Evolutionary conservation across 2,888 invertebrate genomes (phyloP).

Genomic region (Tromatobia lineatoria): DNA sequence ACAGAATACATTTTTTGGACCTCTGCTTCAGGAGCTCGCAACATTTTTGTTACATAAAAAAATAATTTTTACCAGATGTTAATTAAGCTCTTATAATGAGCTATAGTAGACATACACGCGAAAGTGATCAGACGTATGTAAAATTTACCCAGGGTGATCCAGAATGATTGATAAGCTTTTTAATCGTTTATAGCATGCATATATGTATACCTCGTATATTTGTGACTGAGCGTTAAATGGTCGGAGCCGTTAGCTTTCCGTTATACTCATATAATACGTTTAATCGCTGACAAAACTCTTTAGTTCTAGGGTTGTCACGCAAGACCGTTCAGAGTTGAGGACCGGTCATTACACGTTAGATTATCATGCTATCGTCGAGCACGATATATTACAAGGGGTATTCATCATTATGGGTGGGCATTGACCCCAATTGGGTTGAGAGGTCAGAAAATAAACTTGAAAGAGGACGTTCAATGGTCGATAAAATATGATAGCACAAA

Average conservation of each 20-base stretch:
- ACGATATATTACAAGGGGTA: constrained; percentile 7
- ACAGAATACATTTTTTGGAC: background rate
- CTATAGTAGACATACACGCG: too few species aligned
- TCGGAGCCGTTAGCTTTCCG: background rate
- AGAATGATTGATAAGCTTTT: too few species aligned
- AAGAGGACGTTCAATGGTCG: background rate
- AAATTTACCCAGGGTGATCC: too few species aligned
- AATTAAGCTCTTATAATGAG: too few species aligned
- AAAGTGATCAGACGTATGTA: too few species aligned
- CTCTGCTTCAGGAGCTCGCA: too few species aligned
- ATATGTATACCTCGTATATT: too few species aligned
- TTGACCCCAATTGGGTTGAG: background rate
- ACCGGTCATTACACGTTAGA: constrained; percentile 44
- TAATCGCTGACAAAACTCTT: constrained; percentile 32
- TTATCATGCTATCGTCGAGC: constrained; percentile 41
- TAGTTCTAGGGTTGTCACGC: constrained; percentile 44
- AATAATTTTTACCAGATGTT: too few species aligned
- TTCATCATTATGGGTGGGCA: constrained; percentile 5
- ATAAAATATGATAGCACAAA: background rate
- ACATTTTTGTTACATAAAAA: too few species aligned
- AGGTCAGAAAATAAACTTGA: constrained; percentile 30
- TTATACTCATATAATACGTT: constrained; percentile 47
- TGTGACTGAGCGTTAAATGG: constrained; percentile 12
- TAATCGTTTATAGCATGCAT: too few species aligned
- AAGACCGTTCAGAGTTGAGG: constrained; percentile 20